These are phyloP conservation scores for Phoxinus dragarum DNA, from an alignment of 2,797 vertebrate species.

Conservation along the genomic window DNA sequence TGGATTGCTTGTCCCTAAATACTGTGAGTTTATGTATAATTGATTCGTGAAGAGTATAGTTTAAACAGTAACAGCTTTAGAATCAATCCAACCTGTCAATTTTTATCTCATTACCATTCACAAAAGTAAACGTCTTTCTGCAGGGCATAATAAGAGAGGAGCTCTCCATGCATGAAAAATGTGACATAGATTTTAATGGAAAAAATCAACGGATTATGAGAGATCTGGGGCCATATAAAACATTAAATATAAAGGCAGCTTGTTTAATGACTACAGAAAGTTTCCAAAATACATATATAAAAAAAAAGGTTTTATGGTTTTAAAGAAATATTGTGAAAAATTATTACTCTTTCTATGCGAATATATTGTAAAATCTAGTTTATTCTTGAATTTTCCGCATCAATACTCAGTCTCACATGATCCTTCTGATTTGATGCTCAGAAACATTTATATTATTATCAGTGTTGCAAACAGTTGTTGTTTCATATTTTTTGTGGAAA, in stretches of 20 bases:
- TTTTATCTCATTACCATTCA: conserved; percentile 16
- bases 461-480: too few relatives aligned
- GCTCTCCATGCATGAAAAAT: background rate
- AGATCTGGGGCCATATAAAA: background rate
- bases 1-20: conserved; percentile 48
- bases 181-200: background rate
- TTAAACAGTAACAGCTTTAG: background rate
- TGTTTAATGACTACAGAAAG: background rate
- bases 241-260: background rate
- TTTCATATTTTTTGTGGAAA: too few relatives aligned
- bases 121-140: background rate
- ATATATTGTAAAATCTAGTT: too few relatives aligned
- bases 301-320: background rate
- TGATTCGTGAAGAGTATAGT: conserved; percentile 15
- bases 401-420: too few relatives aligned
- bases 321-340: too few relatives aligned
- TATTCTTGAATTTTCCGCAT: too few relatives aligned
- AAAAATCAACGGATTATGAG: background rate
- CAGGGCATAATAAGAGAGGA: conserved; percentile 1
- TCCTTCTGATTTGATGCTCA: too few relatives aligned
- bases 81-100: background rate
- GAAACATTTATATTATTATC: too few relatives aligned
- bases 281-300: background rate
- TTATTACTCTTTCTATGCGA: too few relatives aligned
- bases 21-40: conserved; percentile 41